A percentile compares a stretch with the other conserved stretches of the same genome.
phyloP scores from a whole-genome alignment of 2,888 invertebrate genomes.

The Tolmerus cingulatus region DNA sequence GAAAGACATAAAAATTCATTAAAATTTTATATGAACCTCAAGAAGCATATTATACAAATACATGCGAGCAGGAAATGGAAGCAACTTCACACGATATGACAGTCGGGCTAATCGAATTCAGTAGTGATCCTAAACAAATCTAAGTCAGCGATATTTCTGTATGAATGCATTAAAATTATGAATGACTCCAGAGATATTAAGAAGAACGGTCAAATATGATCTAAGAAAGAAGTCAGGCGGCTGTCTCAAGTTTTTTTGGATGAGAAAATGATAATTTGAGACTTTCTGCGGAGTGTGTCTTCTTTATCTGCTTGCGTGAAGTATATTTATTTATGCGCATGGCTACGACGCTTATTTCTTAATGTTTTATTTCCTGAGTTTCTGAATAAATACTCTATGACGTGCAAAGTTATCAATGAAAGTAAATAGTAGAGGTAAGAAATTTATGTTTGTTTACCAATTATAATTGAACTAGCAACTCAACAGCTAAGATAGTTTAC shows the following conservation, averaged over 20 bases:
- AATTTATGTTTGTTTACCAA: neutral
- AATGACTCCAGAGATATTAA: neutral
- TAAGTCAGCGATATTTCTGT: neutral
- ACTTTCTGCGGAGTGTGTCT: neutral
- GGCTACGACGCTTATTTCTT: neutral
- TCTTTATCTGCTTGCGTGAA: neutral
- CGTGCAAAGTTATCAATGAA: neutral
- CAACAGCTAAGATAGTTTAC: neutral
- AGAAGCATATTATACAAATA: neutral
- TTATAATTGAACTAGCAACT: too few relatives aligned
- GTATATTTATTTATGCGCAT: neutral
- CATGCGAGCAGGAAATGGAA: neutral
- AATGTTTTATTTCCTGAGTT: neutral
- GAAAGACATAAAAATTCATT: neutral
- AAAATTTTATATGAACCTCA: neutral
- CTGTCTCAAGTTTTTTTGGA: neutral
- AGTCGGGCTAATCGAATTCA: neutral
- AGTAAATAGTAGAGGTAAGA: neutral
- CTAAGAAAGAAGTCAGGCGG: neutral
- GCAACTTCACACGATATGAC: neutral
- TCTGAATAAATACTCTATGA: neutral
- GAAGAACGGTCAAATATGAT: neutral
- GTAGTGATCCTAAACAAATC: neutral
- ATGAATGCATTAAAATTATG: neutral
- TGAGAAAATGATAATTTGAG: neutral